phyloP scores from a whole-genome alignment of 1,140 invertebrate genomes.

The Drosophila parvula region DNA sequence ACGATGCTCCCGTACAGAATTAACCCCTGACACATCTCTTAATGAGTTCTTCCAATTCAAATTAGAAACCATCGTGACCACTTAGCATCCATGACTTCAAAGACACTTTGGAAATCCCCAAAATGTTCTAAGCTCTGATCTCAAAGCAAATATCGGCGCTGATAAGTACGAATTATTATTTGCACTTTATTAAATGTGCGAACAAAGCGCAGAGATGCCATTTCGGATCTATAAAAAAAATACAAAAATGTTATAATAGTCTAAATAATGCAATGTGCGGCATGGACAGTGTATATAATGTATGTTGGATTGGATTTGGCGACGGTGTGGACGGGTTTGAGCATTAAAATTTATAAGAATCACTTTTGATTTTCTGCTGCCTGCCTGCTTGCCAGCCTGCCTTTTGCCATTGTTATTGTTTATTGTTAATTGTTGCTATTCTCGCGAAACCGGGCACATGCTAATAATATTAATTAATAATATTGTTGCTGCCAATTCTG shows the following conservation, averaged over 20 bases:
- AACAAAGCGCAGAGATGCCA: constrained; percentile 26
- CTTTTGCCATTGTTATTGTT: constrained; percentile 40
- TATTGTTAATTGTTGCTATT: constrained; percentile 46
- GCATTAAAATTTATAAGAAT: constrained; percentile 67
- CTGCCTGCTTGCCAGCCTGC: constrained; percentile 2
- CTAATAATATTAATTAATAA: constrained; percentile 83
- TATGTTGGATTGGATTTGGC: constrained; percentile 6
- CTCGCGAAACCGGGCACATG: constrained; percentile 62
- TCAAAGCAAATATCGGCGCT: constrained; percentile 58
- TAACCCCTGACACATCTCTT: constrained; percentile 1
- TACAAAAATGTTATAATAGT: constrained; percentile 22
- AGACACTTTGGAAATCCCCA: constrained; percentile 31
- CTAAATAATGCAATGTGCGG: constrained; percentile 24
- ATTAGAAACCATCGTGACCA: constrained; percentile 19
- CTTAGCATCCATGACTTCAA: constrained; percentile 53
- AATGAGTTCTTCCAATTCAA: background rate
- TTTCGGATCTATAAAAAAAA: constrained; percentile 30
- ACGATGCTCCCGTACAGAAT: background rate
- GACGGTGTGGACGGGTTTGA: constrained; percentile 34
- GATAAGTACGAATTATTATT: constrained; percentile 36
- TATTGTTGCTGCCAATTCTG: constrained; percentile 68
- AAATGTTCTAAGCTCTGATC: constrained; percentile 46
- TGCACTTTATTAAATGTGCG: constrained; percentile 46
- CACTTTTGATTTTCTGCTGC: constrained; percentile 70
- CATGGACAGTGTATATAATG: background rate